Conservation (phyloP, 92 coral and sea anemone species). For the Parazoanthus swiftii region DNA sequence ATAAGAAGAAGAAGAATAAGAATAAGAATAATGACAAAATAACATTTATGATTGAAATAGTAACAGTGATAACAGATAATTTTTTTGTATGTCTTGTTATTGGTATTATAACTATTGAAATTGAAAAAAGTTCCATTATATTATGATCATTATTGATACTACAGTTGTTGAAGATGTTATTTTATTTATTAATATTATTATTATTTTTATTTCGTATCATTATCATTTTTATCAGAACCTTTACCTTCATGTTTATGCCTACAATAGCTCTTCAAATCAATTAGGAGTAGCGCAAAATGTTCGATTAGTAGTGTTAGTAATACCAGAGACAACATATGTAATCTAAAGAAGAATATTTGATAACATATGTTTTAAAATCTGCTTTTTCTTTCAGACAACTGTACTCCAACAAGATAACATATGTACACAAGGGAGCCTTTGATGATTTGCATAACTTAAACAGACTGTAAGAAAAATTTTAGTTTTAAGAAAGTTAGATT, state of each 20-base stretch:
- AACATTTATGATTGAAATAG: no score
- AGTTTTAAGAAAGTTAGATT: no score
- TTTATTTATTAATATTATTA: neutral
- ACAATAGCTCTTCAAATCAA: no score
- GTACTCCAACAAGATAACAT: slow-evolving; percentile 23
- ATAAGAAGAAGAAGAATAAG: no score
- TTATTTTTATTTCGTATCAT: neutral
- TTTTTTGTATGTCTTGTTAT: neutral
- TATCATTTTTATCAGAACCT: neutral
- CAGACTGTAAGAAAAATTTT: slow-evolving; percentile 20
- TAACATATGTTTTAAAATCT: neutral
- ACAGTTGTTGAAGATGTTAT: no score
- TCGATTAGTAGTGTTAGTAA: neutral
- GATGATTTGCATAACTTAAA: slow-evolving; percentile 17
- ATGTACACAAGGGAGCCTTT: slow-evolving; percentile 42
- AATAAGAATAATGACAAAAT: neutral
- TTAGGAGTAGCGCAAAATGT: no score
- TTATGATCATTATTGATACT: neutral
- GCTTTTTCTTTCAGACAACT: slow-evolving; percentile 5
- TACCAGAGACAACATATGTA: neutral
- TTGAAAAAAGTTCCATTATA: no score
- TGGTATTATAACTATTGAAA: neutral
- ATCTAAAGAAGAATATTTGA: neutral
- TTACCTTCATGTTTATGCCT: no score
- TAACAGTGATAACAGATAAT: neutral